These are phyloP conservation scores for Dufourea novaeangliae DNA, from an alignment of 1,140 invertebrate species.

Conservation along the genomic window DNA sequence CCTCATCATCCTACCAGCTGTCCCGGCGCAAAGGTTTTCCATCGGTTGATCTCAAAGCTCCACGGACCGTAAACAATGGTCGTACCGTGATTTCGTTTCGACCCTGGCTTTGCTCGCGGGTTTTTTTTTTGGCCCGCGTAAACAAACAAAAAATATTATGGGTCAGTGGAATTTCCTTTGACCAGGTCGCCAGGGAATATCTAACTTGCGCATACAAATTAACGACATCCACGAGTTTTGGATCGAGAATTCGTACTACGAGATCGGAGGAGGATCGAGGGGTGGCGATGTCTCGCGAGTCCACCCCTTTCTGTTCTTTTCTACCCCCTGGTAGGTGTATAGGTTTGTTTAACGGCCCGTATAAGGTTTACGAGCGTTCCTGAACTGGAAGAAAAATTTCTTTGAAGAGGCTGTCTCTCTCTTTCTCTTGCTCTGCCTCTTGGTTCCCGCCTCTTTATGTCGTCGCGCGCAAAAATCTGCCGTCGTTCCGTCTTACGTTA, in stretches of 20 bases:
- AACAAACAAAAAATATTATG: too few species aligned
- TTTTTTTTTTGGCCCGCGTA: background rate
- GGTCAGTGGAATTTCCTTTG: conserved; percentile 4
- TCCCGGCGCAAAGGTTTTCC: too few species aligned
- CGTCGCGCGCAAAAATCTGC: conserved; percentile 17
- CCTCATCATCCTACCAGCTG: too few species aligned
- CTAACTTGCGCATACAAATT: conserved; percentile 41
- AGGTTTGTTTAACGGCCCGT: conserved; percentile 66
- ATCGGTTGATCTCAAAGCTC: background rate
- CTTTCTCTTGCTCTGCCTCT: conserved; percentile 9
- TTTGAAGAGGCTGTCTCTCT: conserved; percentile 46
- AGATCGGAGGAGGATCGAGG: too few species aligned
- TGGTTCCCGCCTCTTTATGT: background rate
- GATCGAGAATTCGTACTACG: conserved; percentile 24
- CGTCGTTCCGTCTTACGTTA: conserved; percentile 32
- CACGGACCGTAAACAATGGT: background rate
- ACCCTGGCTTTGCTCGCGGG: background rate
- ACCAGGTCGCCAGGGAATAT: conserved; percentile 11
- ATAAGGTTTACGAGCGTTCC: conserved; percentile 62
- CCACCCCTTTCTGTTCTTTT: conserved; percentile 26
- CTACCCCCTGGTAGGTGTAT: conserved; percentile 26
- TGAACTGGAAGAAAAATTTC: conserved; percentile 54
- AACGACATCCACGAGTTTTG: conserved; percentile 19
- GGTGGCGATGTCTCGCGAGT: conserved; percentile 10
- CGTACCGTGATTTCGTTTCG: conserved; percentile 12